These are phyloP conservation scores for Melitaea athalia DNA, from an alignment of 2,888 invertebrate species.

Conservation along the genomic window DNA sequence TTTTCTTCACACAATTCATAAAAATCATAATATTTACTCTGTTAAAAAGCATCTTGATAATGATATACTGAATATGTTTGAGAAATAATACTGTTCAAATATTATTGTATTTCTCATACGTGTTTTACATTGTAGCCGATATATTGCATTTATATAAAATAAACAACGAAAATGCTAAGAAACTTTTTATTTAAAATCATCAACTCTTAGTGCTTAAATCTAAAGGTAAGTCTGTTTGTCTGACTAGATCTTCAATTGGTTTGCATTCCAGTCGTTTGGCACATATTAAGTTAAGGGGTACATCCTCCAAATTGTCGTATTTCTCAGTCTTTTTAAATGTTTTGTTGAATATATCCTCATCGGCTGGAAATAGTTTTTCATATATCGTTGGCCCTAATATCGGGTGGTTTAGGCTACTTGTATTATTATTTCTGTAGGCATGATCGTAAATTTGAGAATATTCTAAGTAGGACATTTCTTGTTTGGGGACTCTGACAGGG, in stretches of 20 bases:
- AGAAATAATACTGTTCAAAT: background rate
- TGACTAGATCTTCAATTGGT: conserved; percentile 68
- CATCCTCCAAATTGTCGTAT: conserved; percentile 45
- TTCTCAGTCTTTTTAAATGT: conserved; percentile 45
- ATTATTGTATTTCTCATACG: conserved; percentile 1
- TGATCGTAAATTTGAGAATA: conserved; percentile 76
- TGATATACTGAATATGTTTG: conserved; percentile 1
- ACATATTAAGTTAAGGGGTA: conserved; percentile 74
- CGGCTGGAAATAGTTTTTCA: conserved; percentile 63
- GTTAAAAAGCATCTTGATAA: background rate
- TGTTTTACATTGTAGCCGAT: conserved; percentile 19
- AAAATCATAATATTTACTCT: background rate
- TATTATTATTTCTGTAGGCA: conserved; percentile 68
- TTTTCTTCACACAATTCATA: background rate
- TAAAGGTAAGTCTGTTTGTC: conserved; percentile 80
- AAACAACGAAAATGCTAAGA: conserved; percentile 36
- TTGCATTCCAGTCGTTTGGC: conserved; percentile 62
- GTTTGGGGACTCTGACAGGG: conserved; percentile 58
- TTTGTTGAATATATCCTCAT: conserved; percentile 51
- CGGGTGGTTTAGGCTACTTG: conserved; percentile 58
- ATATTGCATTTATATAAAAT: conserved; percentile 30
- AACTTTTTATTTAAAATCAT: conserved; percentile 53
- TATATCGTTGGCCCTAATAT: conserved; percentile 56
- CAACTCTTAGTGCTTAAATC: conserved; percentile 84
- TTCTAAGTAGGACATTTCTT: conserved; percentile 72